Percentiles rank a stretch among this genome's conserved stretches.
Evolutionary conservation across 2,113 vertebrate genomes (phyloP).

Genomic region (Microcebus tavaratra): DNA sequence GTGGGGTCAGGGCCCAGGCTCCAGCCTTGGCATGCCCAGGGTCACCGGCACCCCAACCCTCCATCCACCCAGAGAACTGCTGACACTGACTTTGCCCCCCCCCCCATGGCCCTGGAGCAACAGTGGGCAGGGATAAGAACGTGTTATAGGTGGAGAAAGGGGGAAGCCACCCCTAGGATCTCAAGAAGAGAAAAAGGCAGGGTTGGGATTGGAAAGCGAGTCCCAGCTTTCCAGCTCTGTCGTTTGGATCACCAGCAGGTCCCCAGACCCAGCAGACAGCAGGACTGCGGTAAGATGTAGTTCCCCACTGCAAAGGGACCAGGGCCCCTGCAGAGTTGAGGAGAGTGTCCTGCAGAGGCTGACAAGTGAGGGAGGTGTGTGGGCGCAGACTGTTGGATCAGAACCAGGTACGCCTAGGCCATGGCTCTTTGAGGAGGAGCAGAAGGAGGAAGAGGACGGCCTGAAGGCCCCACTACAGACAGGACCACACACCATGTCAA

Average conservation of each 20-base stretch:
- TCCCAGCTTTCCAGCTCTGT: not conserved
- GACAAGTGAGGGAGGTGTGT: not conserved
- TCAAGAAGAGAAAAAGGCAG: not conserved
- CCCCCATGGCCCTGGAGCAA: not conserved
- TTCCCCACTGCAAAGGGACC: not conserved
- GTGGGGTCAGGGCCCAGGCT: not conserved
- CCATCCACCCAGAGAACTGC: not conserved
- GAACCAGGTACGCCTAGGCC: not conserved
- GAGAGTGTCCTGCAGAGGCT: not conserved
- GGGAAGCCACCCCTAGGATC: not conserved
- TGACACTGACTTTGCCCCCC: not conserved
- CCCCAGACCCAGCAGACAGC: not conserved
- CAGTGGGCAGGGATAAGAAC: not conserved
- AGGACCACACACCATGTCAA: not conserved
- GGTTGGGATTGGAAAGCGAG: not conserved
- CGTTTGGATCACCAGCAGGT: not conserved
- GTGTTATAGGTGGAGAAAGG: not conserved
- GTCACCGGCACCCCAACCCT: not conserved
- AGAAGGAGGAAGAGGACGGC: not conserved
- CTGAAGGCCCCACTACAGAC: not conserved
- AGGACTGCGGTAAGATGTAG: not conserved
- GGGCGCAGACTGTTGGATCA: not conserved
- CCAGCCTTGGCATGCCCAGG: not conserved
- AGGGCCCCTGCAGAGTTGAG: not conserved
- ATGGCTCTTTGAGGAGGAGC: not conserved